Conservation (phyloP, 2,113 vertebrate genomes). For the Anas platyrhynchos region DNA sequence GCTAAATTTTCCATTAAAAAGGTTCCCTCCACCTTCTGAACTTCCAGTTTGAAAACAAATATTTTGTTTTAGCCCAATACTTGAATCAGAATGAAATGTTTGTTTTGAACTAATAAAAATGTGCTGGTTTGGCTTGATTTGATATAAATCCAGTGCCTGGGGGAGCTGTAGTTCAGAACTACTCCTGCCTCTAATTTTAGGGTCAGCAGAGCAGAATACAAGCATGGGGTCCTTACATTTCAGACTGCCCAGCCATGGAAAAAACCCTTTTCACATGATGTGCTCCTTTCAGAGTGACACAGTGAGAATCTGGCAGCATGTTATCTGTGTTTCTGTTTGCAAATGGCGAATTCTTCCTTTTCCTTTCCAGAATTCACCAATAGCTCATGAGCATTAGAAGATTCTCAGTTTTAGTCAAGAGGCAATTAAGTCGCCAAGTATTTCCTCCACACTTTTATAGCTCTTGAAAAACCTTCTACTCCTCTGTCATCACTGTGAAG, state of each 20-base stretch:
- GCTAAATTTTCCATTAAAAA: not conserved
- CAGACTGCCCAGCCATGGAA: not conserved
- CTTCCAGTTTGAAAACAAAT: not conserved
- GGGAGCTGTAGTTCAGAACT: not conserved
- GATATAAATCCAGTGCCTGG: not conserved
- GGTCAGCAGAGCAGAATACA: not conserved
- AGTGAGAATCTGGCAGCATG: rapidly evolving
- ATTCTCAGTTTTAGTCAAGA: not conserved
- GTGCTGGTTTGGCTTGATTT: not conserved
- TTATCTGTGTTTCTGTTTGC: not conserved
- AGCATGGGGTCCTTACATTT: not conserved
- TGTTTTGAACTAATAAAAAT: not conserved
- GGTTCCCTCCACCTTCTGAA: not conserved
- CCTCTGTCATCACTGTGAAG: slow-evolving; percentile 20
- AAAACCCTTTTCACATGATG: not conserved
- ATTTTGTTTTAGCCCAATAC: not conserved
- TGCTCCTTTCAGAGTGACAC: not conserved
- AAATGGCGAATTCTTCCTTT: not conserved
- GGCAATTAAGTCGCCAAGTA: not conserved
- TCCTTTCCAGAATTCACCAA: not conserved
- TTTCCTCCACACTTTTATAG: not conserved
- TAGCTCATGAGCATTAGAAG: not conserved
- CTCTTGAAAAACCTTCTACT: slow-evolving; percentile 1
- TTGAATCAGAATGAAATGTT: not conserved
- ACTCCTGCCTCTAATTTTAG: not conserved